A percentile compares a stretch with the other conserved stretches of the same genome.
Conservation (phyloP, 2,888 invertebrate genomes). For the Stegophylla sp. region DNA sequence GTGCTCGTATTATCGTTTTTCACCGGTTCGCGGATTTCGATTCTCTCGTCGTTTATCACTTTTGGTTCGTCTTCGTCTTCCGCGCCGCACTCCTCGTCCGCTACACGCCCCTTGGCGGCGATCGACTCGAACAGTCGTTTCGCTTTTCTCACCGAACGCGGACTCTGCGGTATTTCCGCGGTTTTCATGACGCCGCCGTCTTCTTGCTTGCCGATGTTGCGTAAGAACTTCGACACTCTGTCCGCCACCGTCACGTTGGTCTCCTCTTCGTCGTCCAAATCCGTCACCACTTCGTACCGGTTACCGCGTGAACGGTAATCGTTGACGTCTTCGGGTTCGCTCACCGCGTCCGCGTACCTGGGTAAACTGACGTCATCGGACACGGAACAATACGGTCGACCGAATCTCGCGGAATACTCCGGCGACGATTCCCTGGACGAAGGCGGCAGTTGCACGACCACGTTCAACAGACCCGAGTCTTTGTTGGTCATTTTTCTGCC, state of each 20-base stretch:
- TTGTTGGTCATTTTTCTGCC: constrained; percentile 62
- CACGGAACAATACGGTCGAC: constrained; percentile 69
- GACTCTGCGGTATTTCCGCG: constrained; percentile 36
- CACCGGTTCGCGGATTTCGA: background rate
- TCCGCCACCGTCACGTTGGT: constrained; percentile 68
- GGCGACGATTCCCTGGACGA: constrained; percentile 80
- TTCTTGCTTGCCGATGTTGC: constrained; percentile 64
- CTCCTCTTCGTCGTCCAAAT: constrained; percentile 63
- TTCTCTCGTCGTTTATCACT: background rate
- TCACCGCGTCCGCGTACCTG: constrained; percentile 77
- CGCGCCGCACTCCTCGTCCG: background rate
- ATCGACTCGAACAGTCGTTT: constrained; percentile 76
- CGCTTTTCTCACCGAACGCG: constrained; percentile 66
- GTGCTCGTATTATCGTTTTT: background rate
- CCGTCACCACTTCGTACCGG: constrained; percentile 62
- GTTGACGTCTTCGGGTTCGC: constrained; percentile 75
- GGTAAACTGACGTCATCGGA: constrained; percentile 67
- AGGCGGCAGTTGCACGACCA: constrained; percentile 66
- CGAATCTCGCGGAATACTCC: constrained; percentile 69
- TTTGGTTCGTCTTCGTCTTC: background rate
- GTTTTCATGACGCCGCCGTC: constrained; percentile 51
- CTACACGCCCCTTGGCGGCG: constrained; percentile 65
- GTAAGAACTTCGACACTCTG: constrained; percentile 69
- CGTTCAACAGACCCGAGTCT: constrained; percentile 61
- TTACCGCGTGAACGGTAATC: constrained; percentile 28